Evolutionary conservation across 2,797 vertebrate species (phyloP).

Genomic region (Microchirus variegatus): DNA sequence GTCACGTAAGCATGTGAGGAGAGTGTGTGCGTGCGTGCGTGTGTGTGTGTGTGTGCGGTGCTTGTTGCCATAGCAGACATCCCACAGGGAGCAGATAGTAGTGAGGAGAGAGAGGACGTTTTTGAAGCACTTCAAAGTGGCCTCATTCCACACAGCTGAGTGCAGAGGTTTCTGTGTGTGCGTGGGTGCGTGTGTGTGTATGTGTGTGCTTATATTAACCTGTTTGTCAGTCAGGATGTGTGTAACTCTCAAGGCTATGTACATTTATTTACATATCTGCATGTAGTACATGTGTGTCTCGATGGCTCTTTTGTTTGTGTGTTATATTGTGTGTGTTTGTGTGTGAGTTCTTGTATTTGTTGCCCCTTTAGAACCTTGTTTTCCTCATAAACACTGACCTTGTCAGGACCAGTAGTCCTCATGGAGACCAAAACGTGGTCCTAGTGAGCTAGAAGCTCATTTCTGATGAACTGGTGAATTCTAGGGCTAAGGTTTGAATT

Average conservation of each 20-base stretch:
- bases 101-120: slow-evolving; percentile 56
- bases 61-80: slow-evolving; percentile 64
- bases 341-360: slow-evolving; percentile 3
- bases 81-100: slow-evolving; percentile 61
- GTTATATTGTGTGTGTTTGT: not conserved
- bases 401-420: too few species aligned
- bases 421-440: too few species aligned
- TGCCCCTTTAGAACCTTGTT: too few species aligned
- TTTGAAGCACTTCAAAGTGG: slow-evolving; percentile 76
- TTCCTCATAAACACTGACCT: too few species aligned
- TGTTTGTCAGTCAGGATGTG: slow-evolving; percentile 1
- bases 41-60: slow-evolving; percentile 23
- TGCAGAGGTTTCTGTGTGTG: slow-evolving; percentile 47
- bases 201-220: not conserved
- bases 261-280: slow-evolving; percentile 9
- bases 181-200: slow-evolving; percentile 17
- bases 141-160: slow-evolving; percentile 76
- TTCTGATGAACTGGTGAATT: too few species aligned
- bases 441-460: too few species aligned
- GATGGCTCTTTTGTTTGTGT: not conserved
- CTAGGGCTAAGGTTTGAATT: too few species aligned
- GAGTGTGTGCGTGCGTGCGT: slow-evolving; percentile 18
- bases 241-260: slow-evolving; percentile 5
- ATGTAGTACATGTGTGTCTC: not conserved
- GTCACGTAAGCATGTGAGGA: not conserved